Conservation (phyloP, 1,140 invertebrate genomes). For the Drosophila sturtevanti region DNA sequence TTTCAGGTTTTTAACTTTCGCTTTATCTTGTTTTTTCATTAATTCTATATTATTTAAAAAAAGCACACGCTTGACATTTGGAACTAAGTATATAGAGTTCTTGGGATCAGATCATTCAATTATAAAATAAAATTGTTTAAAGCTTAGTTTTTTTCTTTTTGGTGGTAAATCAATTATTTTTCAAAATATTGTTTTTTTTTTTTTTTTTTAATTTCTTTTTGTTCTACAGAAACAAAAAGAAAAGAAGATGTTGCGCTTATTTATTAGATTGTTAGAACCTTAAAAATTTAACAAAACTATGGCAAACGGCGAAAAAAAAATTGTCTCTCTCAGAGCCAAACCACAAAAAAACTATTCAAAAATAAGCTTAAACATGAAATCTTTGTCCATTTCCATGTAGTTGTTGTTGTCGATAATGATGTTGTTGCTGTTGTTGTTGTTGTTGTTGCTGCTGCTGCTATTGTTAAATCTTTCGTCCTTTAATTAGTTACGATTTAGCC, state of each 20-base stretch:
- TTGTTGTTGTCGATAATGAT: slow-evolving; percentile 12
- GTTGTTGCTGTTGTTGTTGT: background rate
- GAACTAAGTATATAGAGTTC: background rate
- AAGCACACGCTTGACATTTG: background rate
- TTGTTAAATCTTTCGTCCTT: background rate
- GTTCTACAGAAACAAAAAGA: slow-evolving; percentile 39
- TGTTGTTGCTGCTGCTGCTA: background rate
- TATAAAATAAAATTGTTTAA: slow-evolving; percentile 16
- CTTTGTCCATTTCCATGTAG: slow-evolving; percentile 33
- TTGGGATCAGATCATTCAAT: slow-evolving; percentile 11
- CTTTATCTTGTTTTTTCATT: background rate
- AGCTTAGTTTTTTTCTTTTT: background rate
- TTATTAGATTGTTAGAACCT: slow-evolving; percentile 59
- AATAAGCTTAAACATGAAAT: slow-evolving; percentile 30
- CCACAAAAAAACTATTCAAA: slow-evolving; percentile 25
- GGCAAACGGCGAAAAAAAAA: slow-evolving; percentile 47
- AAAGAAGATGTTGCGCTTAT: slow-evolving; percentile 57
- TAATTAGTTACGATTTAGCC: slow-evolving; percentile 89
- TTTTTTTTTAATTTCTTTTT: slow-evolving; percentile 39
- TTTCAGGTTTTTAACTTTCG: background rate
- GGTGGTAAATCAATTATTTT: background rate
- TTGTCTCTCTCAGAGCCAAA: slow-evolving; percentile 58
- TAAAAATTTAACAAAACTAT: slow-evolving; percentile 42
- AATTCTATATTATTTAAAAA: background rate
- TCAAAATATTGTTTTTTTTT: slow-evolving; percentile 29